These are phyloP conservation scores for Tolmerus cingulatus DNA, from an alignment of 2,888 invertebrate species.

Conservation along the genomic window DNA sequence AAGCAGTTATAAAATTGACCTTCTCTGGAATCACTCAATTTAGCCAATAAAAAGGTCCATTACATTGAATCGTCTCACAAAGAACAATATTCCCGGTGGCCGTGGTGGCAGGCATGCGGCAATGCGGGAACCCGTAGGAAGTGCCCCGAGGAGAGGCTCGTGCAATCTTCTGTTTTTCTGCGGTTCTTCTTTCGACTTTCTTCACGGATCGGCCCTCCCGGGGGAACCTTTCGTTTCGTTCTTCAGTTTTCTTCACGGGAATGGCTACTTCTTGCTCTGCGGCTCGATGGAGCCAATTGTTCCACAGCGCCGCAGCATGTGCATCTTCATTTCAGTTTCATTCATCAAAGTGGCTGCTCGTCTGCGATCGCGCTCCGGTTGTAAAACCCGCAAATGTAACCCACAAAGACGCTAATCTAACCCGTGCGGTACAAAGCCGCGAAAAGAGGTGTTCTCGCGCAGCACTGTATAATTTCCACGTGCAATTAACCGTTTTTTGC, in stretches of 20 bases:
- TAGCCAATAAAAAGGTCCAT: neutral
- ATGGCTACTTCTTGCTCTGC: slow-evolving; percentile 1
- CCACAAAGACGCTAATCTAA: neutral
- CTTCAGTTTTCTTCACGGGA: neutral
- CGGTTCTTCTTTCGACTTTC: slow-evolving; percentile 19
- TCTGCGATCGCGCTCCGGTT: neutral
- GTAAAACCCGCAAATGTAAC: neutral
- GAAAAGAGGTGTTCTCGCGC: neutral
- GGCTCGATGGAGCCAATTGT: neutral
- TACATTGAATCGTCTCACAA: neutral
- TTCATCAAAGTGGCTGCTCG: slow-evolving; percentile 22
- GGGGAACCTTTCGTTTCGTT: neutral
- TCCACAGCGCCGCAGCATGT: slow-evolving; percentile 8
- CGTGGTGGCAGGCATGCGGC: neutral
- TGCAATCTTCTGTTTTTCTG: slow-evolving; percentile 1
- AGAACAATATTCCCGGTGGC: neutral
- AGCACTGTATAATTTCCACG: neutral
- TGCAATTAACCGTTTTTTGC: slow-evolving; percentile 1
- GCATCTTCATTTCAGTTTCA: slow-evolving; percentile 41
- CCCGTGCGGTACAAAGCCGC: neutral
- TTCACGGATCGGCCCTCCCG: neutral
- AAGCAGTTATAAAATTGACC: neutral
- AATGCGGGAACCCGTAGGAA: neutral
- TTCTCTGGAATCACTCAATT: neutral
- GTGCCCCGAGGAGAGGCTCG: slow-evolving; percentile 21